Base-by-base conservation (phyloP, 2,888 invertebrate species). In the Drosophila meridiana region DNA sequence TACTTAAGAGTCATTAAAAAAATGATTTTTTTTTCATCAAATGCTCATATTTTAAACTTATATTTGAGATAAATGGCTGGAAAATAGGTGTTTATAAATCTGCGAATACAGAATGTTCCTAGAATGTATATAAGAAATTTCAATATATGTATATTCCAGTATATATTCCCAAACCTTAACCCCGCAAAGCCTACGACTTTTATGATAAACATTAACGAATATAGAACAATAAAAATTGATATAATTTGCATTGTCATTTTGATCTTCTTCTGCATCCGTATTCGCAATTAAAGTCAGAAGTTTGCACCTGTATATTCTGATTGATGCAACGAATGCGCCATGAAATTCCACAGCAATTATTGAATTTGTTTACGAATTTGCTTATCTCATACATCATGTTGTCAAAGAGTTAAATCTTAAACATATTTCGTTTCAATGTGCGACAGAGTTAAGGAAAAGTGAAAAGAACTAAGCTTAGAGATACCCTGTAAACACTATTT, bases 391-490 rank as follows among this genome's bases (percentile, higher is more conserved):
- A 47, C 52, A 65, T 67, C 66, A 67, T 53, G 34, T 26, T 65
- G 65, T 63, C 63, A 60, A 11, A 65, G 32, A 32, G 55, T n/a
- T 30, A 2, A n/a, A 26, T 26, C 30, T 13, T 3, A 3, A 36
- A n/a, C 40, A 48, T 30, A 40, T 50, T n/a, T 47, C 34, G 38
- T 5, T 14, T 57, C 86, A 82, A 38, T 67, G 72, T 75, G 58
- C 58, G 40, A 32, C 70, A 14, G 55, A 28, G 28, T 42, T 48
- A n/a, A 45, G 55, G 7, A 20, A 57, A 20, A 1, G 2, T 4
- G 26, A 50, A 63, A 57, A 38, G 61, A 32, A 57, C 7, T 8
- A 40, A 20, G 20, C 43, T 20, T 30, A 45, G 6, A 40, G n/a
- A 38, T 66, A 45, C 45, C 32, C 30, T 43, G 13, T 32, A 38